These are phyloP conservation scores for Caenorhabditis sp. DNA, from an alignment of 2,888 invertebrate genomes.

Conservation along the genomic window DNA sequence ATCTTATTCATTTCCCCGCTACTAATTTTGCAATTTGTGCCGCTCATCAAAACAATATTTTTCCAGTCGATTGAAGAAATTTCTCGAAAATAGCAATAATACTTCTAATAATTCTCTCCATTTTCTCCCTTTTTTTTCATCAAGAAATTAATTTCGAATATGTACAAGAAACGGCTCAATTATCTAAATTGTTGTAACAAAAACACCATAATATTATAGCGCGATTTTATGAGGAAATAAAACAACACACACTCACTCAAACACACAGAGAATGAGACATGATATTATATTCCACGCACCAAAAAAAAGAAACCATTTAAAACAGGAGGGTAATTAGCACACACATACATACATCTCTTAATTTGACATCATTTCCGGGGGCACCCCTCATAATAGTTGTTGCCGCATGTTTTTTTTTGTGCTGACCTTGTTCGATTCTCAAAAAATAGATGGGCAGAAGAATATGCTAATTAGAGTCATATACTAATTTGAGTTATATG, in stretches of 20 bases:
- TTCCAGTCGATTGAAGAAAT: neutral
- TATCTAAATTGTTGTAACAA: slow-evolving; percentile 1
- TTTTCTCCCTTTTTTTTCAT: neutral
- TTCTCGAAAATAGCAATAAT: neutral
- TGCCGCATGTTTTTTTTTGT: too few species aligned
- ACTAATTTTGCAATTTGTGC: neutral
- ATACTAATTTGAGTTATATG: neutral
- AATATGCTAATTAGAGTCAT: neutral
- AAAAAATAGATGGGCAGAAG: too few species aligned
- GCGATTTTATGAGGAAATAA: neutral
- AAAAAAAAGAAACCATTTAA: neutral
- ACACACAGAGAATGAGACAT: too few species aligned
- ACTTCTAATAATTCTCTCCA: neutral
- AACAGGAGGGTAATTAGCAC: too few species aligned
- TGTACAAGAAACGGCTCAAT: neutral
- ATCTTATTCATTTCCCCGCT: neutral
- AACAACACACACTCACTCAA: neutral
- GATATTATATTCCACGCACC: neutral
- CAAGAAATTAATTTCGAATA: neutral
- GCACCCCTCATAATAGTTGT: too few species aligned
- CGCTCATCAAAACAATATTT: neutral
- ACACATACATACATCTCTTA: too few species aligned
- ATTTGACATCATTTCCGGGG: too few species aligned
- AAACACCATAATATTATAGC: neutral
- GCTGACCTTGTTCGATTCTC: too few species aligned